Evolutionary conservation across 2,113 vertebrate species (phyloP).

Genomic region (Dermatemys mawii): DNA sequence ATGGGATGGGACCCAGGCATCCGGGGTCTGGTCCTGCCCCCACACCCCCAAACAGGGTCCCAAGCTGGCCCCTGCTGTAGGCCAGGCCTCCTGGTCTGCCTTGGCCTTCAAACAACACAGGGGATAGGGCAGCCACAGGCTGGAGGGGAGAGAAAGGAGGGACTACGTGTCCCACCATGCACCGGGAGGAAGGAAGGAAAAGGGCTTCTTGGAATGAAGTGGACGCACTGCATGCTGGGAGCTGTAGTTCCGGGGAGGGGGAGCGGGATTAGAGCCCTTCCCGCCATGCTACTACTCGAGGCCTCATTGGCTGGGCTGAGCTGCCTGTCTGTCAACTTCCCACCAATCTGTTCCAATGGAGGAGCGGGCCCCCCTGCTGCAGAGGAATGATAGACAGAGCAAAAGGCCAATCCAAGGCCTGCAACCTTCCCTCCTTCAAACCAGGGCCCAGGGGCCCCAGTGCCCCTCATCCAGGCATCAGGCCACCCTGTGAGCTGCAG

Average conservation of each 20-base stretch:
- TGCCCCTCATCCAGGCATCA: not conserved
- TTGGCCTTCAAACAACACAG: not conserved
- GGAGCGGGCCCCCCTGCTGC: not conserved
- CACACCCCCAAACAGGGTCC: not conserved
- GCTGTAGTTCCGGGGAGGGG: not conserved
- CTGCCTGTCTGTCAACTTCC: not conserved
- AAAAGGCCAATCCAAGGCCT: not conserved
- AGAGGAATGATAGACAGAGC: not conserved
- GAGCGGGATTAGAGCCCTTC: rapidly evolving
- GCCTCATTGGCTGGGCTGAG: not conserved
- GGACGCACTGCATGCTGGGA: not conserved
- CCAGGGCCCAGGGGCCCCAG: no score
- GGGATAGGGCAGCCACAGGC: not conserved
- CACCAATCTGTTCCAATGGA: not conserved
- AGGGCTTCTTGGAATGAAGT: not conserved
- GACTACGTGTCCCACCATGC: not conserved
- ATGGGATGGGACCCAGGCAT: not conserved
- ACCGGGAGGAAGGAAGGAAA: not conserved
- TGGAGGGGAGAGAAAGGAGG: not conserved
- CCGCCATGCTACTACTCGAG: not conserved
- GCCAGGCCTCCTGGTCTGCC: not conserved
- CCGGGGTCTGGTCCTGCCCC: not conserved
- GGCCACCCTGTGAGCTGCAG: no score
- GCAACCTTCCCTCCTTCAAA: not conserved
- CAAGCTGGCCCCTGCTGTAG: not conserved